Percentiles rank a stretch among this genome's conserved stretches.
Evolutionary conservation across 2,113 vertebrate genomes (phyloP).

Genomic region (Oryzias curvinotus): DNA sequence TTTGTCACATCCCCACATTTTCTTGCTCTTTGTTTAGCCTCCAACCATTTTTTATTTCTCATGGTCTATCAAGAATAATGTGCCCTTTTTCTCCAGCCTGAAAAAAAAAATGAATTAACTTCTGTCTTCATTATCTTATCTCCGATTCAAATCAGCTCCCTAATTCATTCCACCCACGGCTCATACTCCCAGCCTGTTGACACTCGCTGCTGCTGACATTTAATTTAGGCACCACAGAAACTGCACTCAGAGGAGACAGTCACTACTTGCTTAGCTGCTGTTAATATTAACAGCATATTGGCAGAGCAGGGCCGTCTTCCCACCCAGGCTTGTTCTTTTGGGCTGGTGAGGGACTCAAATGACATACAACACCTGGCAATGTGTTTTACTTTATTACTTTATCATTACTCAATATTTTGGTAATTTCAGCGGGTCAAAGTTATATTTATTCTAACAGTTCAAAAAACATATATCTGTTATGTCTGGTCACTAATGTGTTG

Average conservation of each 20-base stretch:
- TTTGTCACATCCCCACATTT: not conserved
- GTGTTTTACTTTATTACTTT: not conserved
- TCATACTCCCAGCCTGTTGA: conserved; percentile 55
- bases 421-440: conserved; percentile 1
- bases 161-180: conserved; percentile 71
- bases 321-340: not conserved
- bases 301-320: conserved; percentile 8
- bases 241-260: conserved; percentile 29
- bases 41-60: conserved; percentile 42
- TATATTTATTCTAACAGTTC: not conserved
- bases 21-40: conserved; percentile 11
- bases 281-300: conserved; percentile 50
- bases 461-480: not conserved
- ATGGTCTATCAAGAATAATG: conserved; percentile 60
- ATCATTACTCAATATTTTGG: not conserved
- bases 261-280: conserved; percentile 27
- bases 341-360: conserved; percentile 5
- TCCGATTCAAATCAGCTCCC: conserved; percentile 76
- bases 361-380: not conserved
- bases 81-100: conserved; percentile 31
- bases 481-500: conserved; percentile 3
- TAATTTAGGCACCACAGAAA: conserved; percentile 69
- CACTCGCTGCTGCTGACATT: conserved; percentile 74
- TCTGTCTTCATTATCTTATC: conserved; percentile 78
- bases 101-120: conserved; percentile 72